Evolutionary conservation across 1,140 invertebrate genomes (phyloP).

Genomic region (Achatina immaculata): DNA sequence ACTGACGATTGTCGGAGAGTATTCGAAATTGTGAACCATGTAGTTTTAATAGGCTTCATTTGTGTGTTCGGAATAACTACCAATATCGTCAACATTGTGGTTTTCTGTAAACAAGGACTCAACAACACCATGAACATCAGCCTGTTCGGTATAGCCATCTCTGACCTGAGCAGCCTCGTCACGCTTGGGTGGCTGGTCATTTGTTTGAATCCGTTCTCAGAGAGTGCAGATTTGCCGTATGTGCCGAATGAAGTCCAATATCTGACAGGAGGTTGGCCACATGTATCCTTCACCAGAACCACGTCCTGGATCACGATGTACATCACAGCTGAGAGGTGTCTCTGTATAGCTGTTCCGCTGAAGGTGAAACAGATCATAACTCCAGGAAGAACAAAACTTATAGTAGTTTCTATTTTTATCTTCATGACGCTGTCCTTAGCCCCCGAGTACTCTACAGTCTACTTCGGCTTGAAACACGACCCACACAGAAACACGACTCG

Average conservation of each 20-base stretch:
- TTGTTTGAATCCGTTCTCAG: neutral
- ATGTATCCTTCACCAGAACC: neutral
- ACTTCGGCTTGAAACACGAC: neutral
- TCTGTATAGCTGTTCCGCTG: neutral
- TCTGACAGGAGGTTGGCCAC: neutral
- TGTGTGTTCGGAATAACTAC: neutral
- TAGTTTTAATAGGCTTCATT: neutral
- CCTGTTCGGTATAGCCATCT: no score
- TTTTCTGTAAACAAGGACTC: neutral
- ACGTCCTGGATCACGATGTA: neutral
- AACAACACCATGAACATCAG: no score
- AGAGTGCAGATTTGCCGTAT: neutral
- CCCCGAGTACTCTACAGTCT: neutral
- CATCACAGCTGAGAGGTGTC: neutral
- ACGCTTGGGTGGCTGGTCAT: neutral
- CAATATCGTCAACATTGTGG: neutral
- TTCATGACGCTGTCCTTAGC: neutral
- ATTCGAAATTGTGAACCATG: neutral
- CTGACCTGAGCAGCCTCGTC: no score
- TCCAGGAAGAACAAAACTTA: neutral
- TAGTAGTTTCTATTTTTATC: neutral
- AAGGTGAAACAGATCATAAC: neutral
- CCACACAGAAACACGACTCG: neutral
- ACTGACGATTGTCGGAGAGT: neutral
- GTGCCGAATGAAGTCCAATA: neutral